phyloP scores from a whole-genome alignment of 2,888 invertebrate species.

The Rugalucina vietnamica region DNA sequence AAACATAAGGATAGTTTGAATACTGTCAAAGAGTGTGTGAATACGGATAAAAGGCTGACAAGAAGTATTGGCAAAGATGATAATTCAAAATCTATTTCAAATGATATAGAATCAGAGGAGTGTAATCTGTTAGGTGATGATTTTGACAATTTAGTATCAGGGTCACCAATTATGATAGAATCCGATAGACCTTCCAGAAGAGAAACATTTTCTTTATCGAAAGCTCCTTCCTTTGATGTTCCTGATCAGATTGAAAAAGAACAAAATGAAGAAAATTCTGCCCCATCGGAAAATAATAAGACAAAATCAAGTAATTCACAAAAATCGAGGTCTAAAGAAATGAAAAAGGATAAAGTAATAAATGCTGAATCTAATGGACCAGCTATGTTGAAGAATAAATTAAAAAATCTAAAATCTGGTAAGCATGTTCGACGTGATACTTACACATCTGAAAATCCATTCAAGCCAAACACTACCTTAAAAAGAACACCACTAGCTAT shows the following conservation, averaged over 20 bases:
- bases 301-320: not conserved
- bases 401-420: not conserved
- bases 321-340: not conserved
- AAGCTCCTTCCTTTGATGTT: not conserved
- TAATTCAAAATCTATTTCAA: not conserved
- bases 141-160: conserved; percentile 42
- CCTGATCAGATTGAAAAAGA: not conserved
- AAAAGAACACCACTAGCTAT: conserved; percentile 16
- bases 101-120: not conserved
- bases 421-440: conserved; percentile 9
- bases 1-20: too few relatives aligned
- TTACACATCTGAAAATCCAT: conserved; percentile 19
- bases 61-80: not conserved
- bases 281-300: not conserved
- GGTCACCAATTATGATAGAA: conserved; percentile 33
- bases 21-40: too few relatives aligned
- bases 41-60: not conserved
- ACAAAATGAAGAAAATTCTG: not conserved
- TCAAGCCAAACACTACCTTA: conserved; percentile 5
- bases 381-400: not conserved
- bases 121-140: conserved; percentile 22
- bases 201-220: not conserved
- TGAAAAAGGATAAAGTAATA: not conserved
- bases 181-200: not conserved
- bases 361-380: not conserved